Evolutionary conservation across 2,113 vertebrate genomes (phyloP), one percentile per base, ranked within the genome.

Genomic region (Callorhinus ursinus): DNA sequence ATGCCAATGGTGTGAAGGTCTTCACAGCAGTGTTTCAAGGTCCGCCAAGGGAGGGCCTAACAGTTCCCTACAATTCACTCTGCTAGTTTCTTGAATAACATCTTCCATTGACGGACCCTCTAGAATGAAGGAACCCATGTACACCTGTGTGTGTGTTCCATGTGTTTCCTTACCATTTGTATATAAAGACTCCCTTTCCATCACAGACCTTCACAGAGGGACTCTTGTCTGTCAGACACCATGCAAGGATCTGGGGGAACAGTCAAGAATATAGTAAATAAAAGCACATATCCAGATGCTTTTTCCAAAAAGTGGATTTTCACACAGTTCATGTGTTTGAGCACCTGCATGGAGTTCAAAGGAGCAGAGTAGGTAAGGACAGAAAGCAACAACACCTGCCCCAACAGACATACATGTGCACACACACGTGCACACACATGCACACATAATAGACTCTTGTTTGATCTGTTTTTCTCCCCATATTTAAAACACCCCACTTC

Each of bases 341-440:
- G 14, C 15, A 18, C 46, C 12, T 82, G 59, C 14, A 7, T 33
- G 39, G 53, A 87, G 12, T 88, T 76, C 42, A 21, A 59, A 81
- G 31, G 49, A 31, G 24, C 26, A 33, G 19, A 42, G 31, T 0
- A 63, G 42, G n/a, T 22, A 21, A 31, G 5, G n/a, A 22, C 7
- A 69, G 21, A 39, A 33, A 55, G 59, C 28, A 15, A 6, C 5
- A 0, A 28, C 8, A 8, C 8, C 13, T 0, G 0, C 12, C 26
- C 9, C 2, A 33, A 9, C 51, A 28, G 42, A n/a, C 4, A 24
- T 9, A 22, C 6, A 19, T 42, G 39, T 1, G 7, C 4, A 15
- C 4, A 24, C 49, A 26, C 26, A 63, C 4, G 11, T 15, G 42
- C 26, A 77, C 24, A 53, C 16, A 4, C 0, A 3, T 18, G 14